Conservation (phyloP, 2,113 vertebrate species). For the Galbula dea region DNA sequence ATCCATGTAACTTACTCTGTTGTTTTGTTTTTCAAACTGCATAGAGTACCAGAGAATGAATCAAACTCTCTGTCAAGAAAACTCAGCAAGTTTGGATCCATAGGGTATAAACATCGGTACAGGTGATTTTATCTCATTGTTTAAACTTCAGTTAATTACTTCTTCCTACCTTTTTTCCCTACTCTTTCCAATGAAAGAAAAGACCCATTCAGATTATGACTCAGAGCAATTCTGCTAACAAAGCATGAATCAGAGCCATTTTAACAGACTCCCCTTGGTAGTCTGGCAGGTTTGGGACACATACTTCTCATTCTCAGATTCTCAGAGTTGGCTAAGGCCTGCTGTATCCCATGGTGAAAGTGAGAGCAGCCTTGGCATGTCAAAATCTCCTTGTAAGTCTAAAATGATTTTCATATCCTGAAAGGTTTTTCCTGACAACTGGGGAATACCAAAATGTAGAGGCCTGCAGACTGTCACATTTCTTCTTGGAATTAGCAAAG, state of each 20-base stretch:
- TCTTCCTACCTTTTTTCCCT: not conserved
- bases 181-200: not conserved
- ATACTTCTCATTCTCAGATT: not conserved
- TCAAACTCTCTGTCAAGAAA: constrained; percentile 81
- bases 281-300: not conserved
- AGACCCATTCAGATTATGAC: not conserved
- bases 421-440: not conserved
- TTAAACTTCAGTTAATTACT: not conserved
- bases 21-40: constrained; percentile 52
- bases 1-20: not conserved
- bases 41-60: constrained; percentile 85
- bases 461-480: not conserved
- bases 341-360: not conserved
- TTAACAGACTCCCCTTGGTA: not conserved
- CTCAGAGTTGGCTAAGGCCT: not conserved
- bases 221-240: not conserved
- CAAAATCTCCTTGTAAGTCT: not conserved
- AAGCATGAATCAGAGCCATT: not conserved
- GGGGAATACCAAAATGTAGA: not conserved
- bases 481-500: not conserved
- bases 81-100: constrained; percentile 84
- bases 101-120: constrained; percentile 82
- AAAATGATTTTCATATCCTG: not conserved
- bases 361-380: not conserved
- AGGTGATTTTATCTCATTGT: constrained; percentile 71